Evolutionary conservation across 2,113 vertebrate genomes (phyloP).

Genomic region (Alligator sinensis): DNA sequence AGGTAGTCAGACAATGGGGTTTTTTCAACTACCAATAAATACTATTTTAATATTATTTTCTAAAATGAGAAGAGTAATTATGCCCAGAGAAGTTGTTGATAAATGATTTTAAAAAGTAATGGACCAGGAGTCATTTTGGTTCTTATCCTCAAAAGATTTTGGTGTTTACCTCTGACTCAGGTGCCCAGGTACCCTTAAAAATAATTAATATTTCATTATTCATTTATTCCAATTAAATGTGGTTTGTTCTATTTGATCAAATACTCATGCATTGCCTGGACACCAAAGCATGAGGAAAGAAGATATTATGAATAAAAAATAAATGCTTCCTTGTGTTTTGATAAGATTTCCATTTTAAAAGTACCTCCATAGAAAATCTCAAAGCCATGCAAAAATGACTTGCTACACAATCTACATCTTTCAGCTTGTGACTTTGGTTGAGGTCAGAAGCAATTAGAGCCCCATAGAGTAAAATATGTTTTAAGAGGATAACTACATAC

Average conservation of each 20-base stretch:
- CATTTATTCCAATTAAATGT: not conserved
- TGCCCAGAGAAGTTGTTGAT: too few species aligned
- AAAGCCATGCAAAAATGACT: not conserved
- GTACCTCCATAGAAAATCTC: not conserved
- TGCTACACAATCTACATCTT: not conserved
- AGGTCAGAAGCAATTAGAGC: not conserved
- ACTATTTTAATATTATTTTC: too few species aligned
- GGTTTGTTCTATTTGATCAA: not conserved
- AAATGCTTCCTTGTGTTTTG: not conserved
- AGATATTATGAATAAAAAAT: conserved; percentile 6
- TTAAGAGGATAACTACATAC: not conserved
- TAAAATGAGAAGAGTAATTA: too few species aligned
- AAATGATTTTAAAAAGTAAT: not conserved
- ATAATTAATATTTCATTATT: not conserved
- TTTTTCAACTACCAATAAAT: too few species aligned
- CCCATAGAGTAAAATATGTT: not conserved
- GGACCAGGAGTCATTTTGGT: not conserved
- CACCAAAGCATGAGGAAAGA: not conserved
- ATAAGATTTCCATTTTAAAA: not conserved
- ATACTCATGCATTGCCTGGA: not conserved
- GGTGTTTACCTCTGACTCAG: too few species aligned
- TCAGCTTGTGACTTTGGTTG: not conserved
- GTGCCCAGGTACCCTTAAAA: too few species aligned
- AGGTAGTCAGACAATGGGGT: too few species aligned
- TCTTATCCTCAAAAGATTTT: too few species aligned